Evolutionary conservation across 1,140 invertebrate species (phyloP).

Genomic region (Campoletis sonorensis): DNA sequence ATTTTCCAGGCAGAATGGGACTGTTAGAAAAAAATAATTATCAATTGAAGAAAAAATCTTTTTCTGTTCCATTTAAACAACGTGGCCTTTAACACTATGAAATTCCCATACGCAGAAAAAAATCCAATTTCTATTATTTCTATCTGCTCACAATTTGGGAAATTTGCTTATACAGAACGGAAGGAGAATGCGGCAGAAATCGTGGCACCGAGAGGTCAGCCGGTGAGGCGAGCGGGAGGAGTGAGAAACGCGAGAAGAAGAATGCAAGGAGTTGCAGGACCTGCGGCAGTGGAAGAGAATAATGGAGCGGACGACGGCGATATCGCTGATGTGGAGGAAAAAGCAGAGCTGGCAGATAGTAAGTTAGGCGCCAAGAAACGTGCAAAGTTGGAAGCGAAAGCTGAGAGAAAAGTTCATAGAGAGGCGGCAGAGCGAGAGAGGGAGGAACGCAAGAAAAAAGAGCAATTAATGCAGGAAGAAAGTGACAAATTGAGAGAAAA

Average conservation of each 20-base stretch:
- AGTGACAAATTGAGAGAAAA: slow-evolving; percentile 81
- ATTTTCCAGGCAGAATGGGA: too few species aligned
- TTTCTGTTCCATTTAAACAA: too few species aligned
- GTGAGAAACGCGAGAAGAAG: slow-evolving; percentile 66
- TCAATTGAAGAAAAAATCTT: too few species aligned
- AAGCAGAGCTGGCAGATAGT: slow-evolving; percentile 78
- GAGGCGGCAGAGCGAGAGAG: slow-evolving; percentile 86
- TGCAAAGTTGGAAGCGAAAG: slow-evolving; percentile 94
- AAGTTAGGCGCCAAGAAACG: slow-evolving; percentile 96
- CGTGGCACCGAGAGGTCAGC: slow-evolving; percentile 59
- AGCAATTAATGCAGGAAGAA: slow-evolving; percentile 85
- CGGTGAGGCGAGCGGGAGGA: slow-evolving; percentile 65
- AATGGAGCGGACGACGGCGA: slow-evolving; percentile 70
- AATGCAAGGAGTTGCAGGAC: slow-evolving; percentile 59
- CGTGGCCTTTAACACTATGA: neutral
- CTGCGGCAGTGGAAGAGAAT: slow-evolving; percentile 71
- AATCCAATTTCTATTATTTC: too few species aligned
- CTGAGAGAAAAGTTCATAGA: slow-evolving; percentile 89
- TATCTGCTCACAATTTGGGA: too few species aligned
- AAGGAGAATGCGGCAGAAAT: slow-evolving; percentile 52
- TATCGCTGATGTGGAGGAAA: slow-evolving; percentile 70
- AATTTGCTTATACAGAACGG: slow-evolving; percentile 42
- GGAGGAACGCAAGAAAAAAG: slow-evolving; percentile 83
- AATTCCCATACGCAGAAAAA: neutral
- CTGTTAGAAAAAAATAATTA: too few species aligned